phyloP scores from a whole-genome alignment of 2,113 vertebrate species.

The Megaceryle torquata region DNA sequence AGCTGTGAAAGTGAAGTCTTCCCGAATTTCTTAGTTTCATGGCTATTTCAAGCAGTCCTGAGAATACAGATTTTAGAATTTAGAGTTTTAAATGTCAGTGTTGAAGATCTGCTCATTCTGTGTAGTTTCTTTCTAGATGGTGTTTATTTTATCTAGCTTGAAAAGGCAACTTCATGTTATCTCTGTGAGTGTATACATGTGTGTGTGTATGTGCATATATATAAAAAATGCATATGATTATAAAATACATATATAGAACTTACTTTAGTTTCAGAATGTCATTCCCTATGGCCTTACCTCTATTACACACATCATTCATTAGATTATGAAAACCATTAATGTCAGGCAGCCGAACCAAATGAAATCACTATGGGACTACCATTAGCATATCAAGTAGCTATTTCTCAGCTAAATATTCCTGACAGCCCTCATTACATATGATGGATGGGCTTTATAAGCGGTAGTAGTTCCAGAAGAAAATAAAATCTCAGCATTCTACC shows the following conservation, averaged over 20 bases:
- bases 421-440: conserved; percentile 89
- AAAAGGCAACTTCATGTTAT: conserved; percentile 12
- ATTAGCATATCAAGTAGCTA: conserved; percentile 91
- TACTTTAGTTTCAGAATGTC: conserved; percentile 55
- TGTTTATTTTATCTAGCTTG: conserved; percentile 5
- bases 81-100: neutral
- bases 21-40: neutral
- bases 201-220: neutral
- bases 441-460: conserved; percentile 89
- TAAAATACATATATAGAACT: conserved; percentile 43
- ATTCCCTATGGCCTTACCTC: conserved; percentile 79
- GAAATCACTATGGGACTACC: conserved; percentile 84
- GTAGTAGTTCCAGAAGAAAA: conserved; percentile 79
- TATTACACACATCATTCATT: conserved; percentile 91
- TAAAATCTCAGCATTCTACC: conserved; percentile 72
- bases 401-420: conserved; percentile 89
- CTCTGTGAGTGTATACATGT: neutral
- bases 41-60: neutral
- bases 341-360: conserved; percentile 87
- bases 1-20: neutral
- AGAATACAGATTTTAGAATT: neutral
- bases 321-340: conserved; percentile 94
- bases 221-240: conserved; percentile 42
- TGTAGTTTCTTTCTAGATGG: neutral
- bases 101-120: neutral